Evolutionary conservation across 2,888 invertebrate species (phyloP).

Genomic region (Catonia carolina): DNA sequence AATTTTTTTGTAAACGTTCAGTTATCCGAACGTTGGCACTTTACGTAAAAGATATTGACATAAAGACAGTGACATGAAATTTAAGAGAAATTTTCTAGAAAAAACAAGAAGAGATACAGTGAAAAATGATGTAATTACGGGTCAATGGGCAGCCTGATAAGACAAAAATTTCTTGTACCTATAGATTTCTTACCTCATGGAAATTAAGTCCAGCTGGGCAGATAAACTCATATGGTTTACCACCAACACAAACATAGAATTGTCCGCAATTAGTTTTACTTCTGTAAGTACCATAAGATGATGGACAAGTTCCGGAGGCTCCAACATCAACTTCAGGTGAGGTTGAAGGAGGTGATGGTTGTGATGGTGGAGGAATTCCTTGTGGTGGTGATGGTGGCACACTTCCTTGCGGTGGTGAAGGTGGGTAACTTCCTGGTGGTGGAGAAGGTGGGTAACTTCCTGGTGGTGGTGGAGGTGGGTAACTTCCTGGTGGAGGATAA

Average conservation of each 20-base stretch:
- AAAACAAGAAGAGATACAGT: too few species aligned
- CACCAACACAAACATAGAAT: conserved; percentile 57
- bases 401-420: neutral
- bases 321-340: neutral
- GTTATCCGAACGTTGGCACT: too few species aligned
- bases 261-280: conserved; percentile 55
- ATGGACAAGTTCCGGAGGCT: conserved; percentile 43
- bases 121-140: too few species aligned
- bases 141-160: too few species aligned
- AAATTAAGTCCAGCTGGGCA: conserved; percentile 58
- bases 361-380: neutral
- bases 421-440: neutral
- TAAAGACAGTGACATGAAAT: too few species aligned
- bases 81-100: too few species aligned
- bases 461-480: neutral
- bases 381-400: neutral
- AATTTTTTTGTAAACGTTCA: too few species aligned
- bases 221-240: conserved; percentile 52
- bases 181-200: conserved; percentile 51
- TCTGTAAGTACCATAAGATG: conserved; percentile 55
- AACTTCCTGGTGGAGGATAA: too few species aligned
- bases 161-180: too few species aligned
- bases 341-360: neutral
- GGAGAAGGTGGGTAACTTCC: neutral
- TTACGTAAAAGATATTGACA: too few species aligned